Evolutionary conservation across 2,113 vertebrate species (phyloP).

Genomic region (Hippopotamus amphibius): DNA sequence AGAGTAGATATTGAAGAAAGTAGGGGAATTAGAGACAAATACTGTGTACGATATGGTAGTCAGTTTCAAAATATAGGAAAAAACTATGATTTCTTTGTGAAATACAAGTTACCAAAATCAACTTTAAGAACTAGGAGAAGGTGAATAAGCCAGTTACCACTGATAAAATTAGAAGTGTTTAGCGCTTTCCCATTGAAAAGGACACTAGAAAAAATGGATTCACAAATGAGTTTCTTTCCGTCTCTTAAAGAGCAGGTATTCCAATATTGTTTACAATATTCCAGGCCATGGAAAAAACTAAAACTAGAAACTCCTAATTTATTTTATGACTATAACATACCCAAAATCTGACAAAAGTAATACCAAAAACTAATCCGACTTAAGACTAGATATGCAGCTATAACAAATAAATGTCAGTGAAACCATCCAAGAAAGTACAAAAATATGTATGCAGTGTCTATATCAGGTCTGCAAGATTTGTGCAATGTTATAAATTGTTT

Average conservation of each 20-base stretch:
- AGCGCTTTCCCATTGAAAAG: neutral
- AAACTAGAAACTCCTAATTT: neutral
- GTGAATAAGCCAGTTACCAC: neutral
- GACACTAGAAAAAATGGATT: neutral
- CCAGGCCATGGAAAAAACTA: neutral
- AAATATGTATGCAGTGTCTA: neutral
- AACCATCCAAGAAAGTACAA: neutral
- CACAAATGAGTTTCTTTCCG: neutral
- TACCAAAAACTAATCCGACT: neutral
- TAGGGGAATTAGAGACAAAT: neutral
- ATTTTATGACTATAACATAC: neutral
- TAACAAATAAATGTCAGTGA: neutral
- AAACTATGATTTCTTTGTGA: neutral
- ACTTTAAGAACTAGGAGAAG: neutral
- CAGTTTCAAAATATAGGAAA: neutral
- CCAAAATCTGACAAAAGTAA: neutral
- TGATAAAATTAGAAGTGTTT: neutral
- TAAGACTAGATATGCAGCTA: neutral
- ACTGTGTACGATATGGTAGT: too few relatives aligned
- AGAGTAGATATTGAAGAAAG: neutral
- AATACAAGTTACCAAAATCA: neutral
- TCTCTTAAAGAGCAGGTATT: neutral
- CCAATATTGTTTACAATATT: neutral
- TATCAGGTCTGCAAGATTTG: neutral
- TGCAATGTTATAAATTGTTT: neutral